Evolutionary conservation across 2,797 vertebrate species (phyloP), one percentile per base, ranked within the genome.

Genomic region (Serranus cabrilla): DNA sequence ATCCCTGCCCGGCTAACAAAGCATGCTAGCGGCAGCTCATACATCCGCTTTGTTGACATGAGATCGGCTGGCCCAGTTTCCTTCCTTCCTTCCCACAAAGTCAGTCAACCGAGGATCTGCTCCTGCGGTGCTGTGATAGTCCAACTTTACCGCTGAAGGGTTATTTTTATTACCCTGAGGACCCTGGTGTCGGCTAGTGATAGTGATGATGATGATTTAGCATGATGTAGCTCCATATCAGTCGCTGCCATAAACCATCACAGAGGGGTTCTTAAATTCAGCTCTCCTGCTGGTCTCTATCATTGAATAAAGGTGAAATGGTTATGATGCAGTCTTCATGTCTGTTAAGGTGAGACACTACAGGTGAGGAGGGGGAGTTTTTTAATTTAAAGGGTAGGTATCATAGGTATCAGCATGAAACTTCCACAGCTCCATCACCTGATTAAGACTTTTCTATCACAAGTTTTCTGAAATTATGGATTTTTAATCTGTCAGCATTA

Each of bases 41-140:
- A 87, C 85, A 90, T 93, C 93, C 92, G 93, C 92, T 93, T 92
- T 93, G 94, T 94, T 94, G 94, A 93, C 92, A 93, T 90, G 88
- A 78, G 70, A 87, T 83, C 83, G 75, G 65, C 84, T 79, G 88
- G 71, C 91, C 87, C 86, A 74, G 20, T 87, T 91, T 91, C 87
- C 88, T 86, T 79, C 83, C 55, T 78, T 56, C 60, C 78, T 31
- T 74, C 79, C 54, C 68, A 23, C 66, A 64, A 43, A 68, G 23
- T 45, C 83, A 25, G 27, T 34, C 43, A 59, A 13, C 37, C 61
- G 59, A 80, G 57, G 49, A 39, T 72, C 57, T 3, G 39, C 56
- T 78, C 34, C 69, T 74, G 78, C 68, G 54, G 23, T 37, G 60
- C 71, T 23, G 25, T 2, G 71, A 71, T 62, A 69, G 57, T n/a